Evolutionary conservation across 1,140 invertebrate genomes (phyloP), one percentile per base, ranked within the genome.

Genomic region (Drosophila ambigua): DNA sequence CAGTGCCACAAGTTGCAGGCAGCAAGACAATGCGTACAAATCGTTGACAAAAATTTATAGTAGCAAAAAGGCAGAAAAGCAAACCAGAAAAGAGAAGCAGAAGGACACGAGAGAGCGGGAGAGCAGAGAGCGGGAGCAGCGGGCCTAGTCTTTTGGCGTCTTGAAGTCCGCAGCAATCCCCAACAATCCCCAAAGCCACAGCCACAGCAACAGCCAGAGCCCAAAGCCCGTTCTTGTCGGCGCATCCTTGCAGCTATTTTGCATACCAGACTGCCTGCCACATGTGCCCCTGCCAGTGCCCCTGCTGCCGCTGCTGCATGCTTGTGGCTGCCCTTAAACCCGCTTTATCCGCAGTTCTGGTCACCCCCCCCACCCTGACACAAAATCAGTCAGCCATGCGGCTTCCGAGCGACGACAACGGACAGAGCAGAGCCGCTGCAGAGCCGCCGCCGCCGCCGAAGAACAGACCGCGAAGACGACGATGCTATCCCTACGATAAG

Each of bases 401-500:
- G 80, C 81, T 90, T 81, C 80, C 77, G 84, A 83, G 77, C 63
- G 64, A 51, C 64, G 44, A 58, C 55, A 62, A 52, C 66, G 28
- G 24, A 1, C 16, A 20, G 5, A 26, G 8, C 16, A 43, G 23
- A 9, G 28, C 31, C 26, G 16, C 11, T 13, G 6, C 16, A 20
- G 39, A 48, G 20, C n/a, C 51, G 23, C 4, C 16, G 23, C 4
- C 16, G 16, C 16, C 23, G 23, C 23, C 66, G 43, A 60, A 35
- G 49, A 65, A 62, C 39, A 58, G 31, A 67, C 44, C 46, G 54
- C 50, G 71, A 79, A 52, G 68, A 81, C 77, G 82, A 80, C 79
- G 88, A 83, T 84, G 88, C 78, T 90, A 90, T 82, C 89, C 89
- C 78, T 91, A 84, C 90, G 90, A 91, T 91, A 91, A 91, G 90